phyloP scores from a whole-genome alignment of 2,113 vertebrate genomes.

The Paedocypris sp. region DNA sequence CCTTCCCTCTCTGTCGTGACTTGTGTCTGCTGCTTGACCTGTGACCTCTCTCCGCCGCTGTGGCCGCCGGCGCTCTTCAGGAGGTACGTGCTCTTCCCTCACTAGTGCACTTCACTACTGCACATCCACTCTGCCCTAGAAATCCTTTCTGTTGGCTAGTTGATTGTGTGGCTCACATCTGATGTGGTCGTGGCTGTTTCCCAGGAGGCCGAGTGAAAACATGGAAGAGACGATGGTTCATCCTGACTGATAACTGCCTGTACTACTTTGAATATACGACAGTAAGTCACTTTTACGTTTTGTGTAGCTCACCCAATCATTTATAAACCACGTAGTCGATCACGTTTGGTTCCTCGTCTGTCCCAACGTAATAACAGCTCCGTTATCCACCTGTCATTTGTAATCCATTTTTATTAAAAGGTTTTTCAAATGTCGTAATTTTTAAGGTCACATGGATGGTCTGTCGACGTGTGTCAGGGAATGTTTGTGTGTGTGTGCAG shows the following conservation, averaged over 20 bases:
- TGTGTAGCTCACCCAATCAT: too few species aligned
- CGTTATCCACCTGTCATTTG: too few species aligned
- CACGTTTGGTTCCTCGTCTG: too few species aligned
- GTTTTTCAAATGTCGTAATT: too few species aligned
- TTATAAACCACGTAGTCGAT: too few species aligned
- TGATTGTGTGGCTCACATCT: constrained; percentile 12
- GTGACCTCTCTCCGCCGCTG: constrained; percentile 22
- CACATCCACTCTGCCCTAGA: too few species aligned
- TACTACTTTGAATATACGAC: constrained; percentile 74
- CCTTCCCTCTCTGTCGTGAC: constrained; percentile 28
- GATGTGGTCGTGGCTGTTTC: constrained; percentile 13
- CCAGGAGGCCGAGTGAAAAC: constrained; percentile 68
- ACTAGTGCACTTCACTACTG: neutral
- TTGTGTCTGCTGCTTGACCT: constrained; percentile 36
- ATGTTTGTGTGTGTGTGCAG: constrained; percentile 39
- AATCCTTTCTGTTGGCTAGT: too few species aligned
- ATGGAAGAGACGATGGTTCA: constrained; percentile 69
- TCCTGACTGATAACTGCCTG: constrained; percentile 69
- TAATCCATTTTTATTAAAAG: too few species aligned
- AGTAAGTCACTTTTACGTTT: too few species aligned
- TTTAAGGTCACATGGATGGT: too few species aligned
- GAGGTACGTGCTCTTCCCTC: constrained; percentile 31
- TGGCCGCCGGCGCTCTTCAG: constrained; percentile 24
- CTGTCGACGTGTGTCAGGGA: neutral
- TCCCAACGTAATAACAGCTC: too few species aligned